A percentile compares a stretch with the other conserved stretches of the same genome.
These are phyloP conservation scores for Ascaphus truei DNA, from an alignment of 2,113 vertebrate genomes.

Conservation along the genomic window DNA sequence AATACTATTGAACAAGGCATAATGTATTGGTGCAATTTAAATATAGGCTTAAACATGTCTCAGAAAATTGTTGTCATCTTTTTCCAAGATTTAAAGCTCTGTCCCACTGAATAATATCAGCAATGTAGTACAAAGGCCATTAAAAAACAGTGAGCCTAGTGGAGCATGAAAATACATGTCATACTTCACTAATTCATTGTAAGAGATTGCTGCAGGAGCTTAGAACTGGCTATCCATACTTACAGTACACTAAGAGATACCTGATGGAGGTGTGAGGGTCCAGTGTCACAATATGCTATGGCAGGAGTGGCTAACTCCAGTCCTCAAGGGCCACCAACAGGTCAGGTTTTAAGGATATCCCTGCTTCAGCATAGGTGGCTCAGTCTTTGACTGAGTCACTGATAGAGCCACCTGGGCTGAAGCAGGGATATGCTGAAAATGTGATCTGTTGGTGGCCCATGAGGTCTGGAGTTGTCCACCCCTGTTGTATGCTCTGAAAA, in stretches of 20 bases:
- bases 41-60: constrained; percentile 14
- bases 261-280: neutral
- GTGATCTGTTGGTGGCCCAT: too few species aligned
- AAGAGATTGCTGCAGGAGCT: neutral
- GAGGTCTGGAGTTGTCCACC: too few species aligned
- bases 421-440: too few species aligned
- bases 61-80: constrained; percentile 11
- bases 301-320: too few species aligned
- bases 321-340: too few species aligned
- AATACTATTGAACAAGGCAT: constrained; percentile 23
- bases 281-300: too few species aligned
- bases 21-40: constrained; percentile 21
- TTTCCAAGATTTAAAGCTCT: constrained; percentile 18
- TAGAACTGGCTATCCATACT: neutral
- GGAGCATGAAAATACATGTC: constrained; percentile 2
- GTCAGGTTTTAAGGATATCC: too few species aligned
- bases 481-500: too few species aligned
- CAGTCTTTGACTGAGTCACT: too few species aligned
- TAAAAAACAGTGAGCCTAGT: neutral
- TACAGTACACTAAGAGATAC: neutral
- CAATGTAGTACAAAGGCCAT: neutral
- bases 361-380: too few species aligned
- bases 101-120: constrained; percentile 2
- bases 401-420: too few species aligned
- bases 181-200: neutral